Conservation (phyloP, 2,113 vertebrate genomes). For the Neolamprologus sp. region DNA sequence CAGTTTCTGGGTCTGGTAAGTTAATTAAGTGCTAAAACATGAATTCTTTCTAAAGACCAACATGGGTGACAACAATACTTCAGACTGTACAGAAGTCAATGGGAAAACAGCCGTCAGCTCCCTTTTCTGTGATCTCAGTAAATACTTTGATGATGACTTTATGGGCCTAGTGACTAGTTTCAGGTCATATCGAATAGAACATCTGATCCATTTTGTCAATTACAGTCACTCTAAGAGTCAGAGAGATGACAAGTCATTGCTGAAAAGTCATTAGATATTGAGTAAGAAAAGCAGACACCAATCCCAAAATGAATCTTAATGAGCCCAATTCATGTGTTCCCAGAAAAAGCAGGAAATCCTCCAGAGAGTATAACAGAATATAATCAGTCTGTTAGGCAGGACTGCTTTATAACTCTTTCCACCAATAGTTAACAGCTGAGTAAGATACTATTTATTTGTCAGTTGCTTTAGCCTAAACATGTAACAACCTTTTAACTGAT, state of each 20-base stretch:
- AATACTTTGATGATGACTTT: background rate
- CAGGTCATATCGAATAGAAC: background rate
- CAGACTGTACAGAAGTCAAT: background rate
- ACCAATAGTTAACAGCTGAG: background rate
- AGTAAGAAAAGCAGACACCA: background rate
- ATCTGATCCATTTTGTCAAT: background rate
- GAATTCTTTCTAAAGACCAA: background rate
- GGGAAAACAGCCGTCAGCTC: background rate
- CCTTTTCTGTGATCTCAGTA: background rate
- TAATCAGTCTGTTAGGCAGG: background rate
- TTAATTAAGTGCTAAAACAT: background rate
- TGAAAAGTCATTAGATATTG: background rate
- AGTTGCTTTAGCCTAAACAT: slow-evolving; percentile 3
- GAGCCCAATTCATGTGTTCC: background rate
- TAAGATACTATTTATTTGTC: background rate
- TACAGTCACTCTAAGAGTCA: background rate
- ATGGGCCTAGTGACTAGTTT: background rate
- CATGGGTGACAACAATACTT: background rate
- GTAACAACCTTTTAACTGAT: slow-evolving; percentile 33
- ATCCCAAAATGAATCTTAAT: background rate
- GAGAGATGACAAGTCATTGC: background rate
- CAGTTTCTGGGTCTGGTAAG: background rate
- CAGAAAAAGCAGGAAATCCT: background rate
- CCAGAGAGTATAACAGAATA: background rate
- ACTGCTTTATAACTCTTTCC: background rate